Evolutionary conservation across 2,797 vertebrate species (phyloP).

Genomic region (Taenioides sp.): DNA sequence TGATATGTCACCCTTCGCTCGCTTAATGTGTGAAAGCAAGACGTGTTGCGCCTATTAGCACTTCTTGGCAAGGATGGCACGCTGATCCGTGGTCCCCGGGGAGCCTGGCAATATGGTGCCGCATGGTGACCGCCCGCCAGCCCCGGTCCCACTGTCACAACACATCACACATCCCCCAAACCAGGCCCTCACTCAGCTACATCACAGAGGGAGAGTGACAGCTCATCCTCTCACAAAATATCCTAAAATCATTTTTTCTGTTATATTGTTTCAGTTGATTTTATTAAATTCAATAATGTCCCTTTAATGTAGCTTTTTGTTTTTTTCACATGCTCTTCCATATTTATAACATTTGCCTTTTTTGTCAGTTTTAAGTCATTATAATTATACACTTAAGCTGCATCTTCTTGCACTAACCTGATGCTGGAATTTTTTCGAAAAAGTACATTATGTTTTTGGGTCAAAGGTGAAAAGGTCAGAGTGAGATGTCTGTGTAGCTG

Average conservation of each 20-base stretch:
- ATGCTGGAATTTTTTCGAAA: not conserved
- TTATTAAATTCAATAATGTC: not conserved
- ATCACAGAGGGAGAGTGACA: constrained; percentile 56
- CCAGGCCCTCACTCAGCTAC: constrained; percentile 45
- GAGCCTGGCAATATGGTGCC: constrained; percentile 84
- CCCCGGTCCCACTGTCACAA: constrained; percentile 80
- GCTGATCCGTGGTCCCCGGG: constrained; percentile 82
- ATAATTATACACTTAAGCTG: not conserved
- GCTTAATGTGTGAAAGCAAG: constrained; percentile 89
- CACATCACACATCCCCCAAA: constrained; percentile 73
- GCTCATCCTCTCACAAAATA: constrained; percentile 20
- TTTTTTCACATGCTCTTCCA: not conserved
- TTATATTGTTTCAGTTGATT: not conserved
- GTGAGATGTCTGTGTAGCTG: no score
- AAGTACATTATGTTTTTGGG: not conserved
- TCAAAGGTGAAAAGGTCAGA: not conserved
- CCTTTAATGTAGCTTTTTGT: not conserved
- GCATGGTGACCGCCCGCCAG: constrained; percentile 78
- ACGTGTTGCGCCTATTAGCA: constrained; percentile 91
- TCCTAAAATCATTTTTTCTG: not conserved
- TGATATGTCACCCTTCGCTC: constrained; percentile 85
- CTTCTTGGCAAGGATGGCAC: constrained; percentile 82
- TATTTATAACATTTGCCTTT: not conserved
- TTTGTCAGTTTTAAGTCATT: not conserved
- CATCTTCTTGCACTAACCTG: not conserved